Evolutionary conservation across 2,113 vertebrate species (phyloP).

Genomic region (Mionectes macconnelli): DNA sequence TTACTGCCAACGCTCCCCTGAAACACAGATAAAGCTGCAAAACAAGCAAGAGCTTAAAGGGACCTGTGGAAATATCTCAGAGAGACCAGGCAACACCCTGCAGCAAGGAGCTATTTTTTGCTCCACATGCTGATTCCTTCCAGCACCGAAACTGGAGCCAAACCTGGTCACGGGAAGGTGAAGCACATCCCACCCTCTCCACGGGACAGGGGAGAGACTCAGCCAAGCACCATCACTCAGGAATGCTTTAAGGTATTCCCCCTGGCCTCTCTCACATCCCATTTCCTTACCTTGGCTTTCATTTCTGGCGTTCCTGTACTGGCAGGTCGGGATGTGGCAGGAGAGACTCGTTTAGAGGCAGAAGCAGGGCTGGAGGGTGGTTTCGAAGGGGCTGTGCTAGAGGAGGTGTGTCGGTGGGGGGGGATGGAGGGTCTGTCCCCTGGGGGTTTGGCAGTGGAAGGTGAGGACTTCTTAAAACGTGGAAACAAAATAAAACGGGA

Average conservation of each 20-base stretch:
- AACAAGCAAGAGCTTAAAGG: background rate
- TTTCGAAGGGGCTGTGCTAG: conserved; percentile 77
- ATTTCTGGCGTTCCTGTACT: conserved; percentile 60
- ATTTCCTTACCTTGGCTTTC: conserved; percentile 81
- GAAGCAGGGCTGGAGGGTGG: conserved; percentile 71
- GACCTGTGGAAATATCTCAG: background rate
- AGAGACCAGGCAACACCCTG: background rate
- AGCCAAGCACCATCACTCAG: background rate
- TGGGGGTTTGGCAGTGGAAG: conserved; percentile 75
- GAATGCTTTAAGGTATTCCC: rapidly evolving
- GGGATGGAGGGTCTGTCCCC: conserved; percentile 75
- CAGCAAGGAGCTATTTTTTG: background rate
- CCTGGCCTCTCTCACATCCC: background rate
- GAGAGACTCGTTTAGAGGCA: conserved; percentile 73
- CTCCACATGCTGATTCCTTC: rapidly evolving
- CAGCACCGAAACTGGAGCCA: background rate
- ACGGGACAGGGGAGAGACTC: background rate
- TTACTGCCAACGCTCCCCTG: background rate
- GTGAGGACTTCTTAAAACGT: conserved; percentile 81
- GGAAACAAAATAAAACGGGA: conserved; percentile 73
- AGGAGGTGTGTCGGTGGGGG: conserved; percentile 75
- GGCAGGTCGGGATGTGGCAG: conserved; percentile 75
- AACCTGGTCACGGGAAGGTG: background rate
- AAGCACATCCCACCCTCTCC: background rate
- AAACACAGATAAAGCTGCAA: background rate